phyloP scores from a whole-genome alignment of 2,888 invertebrate species.

The Argyresthia albistria region DNA sequence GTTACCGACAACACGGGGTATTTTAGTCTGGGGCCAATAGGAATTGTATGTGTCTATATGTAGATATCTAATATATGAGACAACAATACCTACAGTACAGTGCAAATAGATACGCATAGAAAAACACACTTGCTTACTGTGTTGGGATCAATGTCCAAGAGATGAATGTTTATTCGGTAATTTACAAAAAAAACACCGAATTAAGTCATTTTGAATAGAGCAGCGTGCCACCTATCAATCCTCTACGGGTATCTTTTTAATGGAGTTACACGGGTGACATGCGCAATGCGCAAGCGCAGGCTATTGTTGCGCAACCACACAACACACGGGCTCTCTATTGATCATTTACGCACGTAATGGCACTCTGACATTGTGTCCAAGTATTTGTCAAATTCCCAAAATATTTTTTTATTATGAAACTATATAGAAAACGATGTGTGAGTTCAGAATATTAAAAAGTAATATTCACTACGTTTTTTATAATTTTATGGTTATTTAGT shows the following conservation, averaged over 20 bases:
- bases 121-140: too few relatives aligned
- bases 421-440: not conserved
- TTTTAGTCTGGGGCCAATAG: too few relatives aligned
- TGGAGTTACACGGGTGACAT: slow-evolving; percentile 57
- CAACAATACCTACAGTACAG: too few relatives aligned
- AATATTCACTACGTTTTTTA: not conserved
- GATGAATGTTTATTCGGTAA: too few relatives aligned
- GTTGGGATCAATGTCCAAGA: too few relatives aligned
- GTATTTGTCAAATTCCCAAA: slow-evolving; percentile 25
- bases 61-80: too few relatives aligned
- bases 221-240: slow-evolving; percentile 43
- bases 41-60: too few relatives aligned
- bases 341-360: slow-evolving; percentile 56
- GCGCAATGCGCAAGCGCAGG: slow-evolving; percentile 33
- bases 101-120: too few relatives aligned
- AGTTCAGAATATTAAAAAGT: not conserved
- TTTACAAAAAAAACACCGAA: too few relatives aligned
- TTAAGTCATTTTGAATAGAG: too few relatives aligned
- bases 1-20: too few relatives aligned
- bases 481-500: slow-evolving; percentile 24
- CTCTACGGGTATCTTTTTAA: slow-evolving; percentile 50
- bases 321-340: slow-evolving; percentile 42
- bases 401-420: not conserved
- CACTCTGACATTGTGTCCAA: slow-evolving; percentile 27
- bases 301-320: slow-evolving; percentile 42